Percentiles rank a stretch among this genome's conserved stretches.
Conservation (phyloP, 2,797 vertebrate genomes). For the Monodelphis domestica region DNA sequence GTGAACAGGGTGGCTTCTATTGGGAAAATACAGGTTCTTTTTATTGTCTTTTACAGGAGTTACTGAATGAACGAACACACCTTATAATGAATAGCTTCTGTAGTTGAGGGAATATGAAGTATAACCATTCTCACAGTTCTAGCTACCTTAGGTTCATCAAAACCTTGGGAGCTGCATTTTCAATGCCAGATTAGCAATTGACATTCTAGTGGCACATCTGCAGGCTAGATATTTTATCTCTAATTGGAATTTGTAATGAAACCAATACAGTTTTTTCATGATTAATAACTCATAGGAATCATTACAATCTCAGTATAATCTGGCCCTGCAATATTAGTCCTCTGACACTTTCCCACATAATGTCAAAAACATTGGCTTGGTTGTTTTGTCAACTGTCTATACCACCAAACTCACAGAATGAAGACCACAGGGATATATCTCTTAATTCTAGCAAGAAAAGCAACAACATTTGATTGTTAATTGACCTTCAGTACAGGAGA, state of each 20-base stretch:
- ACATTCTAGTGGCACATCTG: neutral
- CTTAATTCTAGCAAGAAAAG: neutral
- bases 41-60: neutral
- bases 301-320: conserved; percentile 5
- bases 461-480: neutral
- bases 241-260: conserved; percentile 48
- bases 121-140: neutral
- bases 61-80: neutral
- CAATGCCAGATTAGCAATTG: neutral
- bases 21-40: neutral
- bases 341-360: neutral
- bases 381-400: neutral
- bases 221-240: neutral
- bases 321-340: neutral
- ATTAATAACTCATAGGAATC: conserved; percentile 65
- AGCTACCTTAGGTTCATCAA: neutral
- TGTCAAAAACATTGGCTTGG: neutral
- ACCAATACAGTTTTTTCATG: neutral
- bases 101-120: neutral
- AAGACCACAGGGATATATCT: neutral
- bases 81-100: neutral
- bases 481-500: neutral
- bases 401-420: neutral
- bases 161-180: neutral
- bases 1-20: neutral